phyloP scores from a whole-genome alignment of 2,113 vertebrate genomes.

The Ovis aries region ARS-UI_Ramb_v3.0 NC_056054.1:242823001-242823500 shows the following conservation, averaged over 20 bases:
- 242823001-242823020: too few species aligned
- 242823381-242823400: background rate
- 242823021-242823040: too few species aligned
- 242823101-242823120: too few species aligned
- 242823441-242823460: background rate
- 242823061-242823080: too few species aligned
- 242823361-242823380: background rate
- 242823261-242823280: background rate
- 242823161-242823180: background rate
- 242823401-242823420: background rate
- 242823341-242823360: background rate
- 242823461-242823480: background rate
- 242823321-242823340: background rate
- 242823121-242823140: too few species aligned
- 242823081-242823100: too few species aligned
- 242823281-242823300: background rate
- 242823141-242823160: too few species aligned
- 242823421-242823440: background rate
- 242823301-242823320: background rate
- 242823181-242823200: background rate
- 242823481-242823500: background rate
- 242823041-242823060: too few species aligned
- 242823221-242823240: background rate
- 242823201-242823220: background rate
- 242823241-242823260: background rate